Evolutionary conservation across 2,888 invertebrate species (phyloP).

Genomic region (Tipula unca): DNA sequence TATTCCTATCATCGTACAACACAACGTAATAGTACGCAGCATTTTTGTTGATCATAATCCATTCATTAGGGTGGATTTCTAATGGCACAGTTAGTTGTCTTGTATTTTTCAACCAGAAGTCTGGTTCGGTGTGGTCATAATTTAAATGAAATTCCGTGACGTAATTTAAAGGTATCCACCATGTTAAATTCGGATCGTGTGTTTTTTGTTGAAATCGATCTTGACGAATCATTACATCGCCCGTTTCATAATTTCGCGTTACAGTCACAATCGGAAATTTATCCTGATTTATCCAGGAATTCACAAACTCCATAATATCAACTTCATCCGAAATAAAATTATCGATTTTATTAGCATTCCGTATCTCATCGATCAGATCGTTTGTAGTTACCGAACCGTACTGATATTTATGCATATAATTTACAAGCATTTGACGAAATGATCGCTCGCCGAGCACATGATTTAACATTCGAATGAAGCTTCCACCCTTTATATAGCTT

Average conservation of each 20-base stretch:
- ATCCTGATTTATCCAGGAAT: background rate
- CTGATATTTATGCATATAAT: background rate
- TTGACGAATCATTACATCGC: background rate
- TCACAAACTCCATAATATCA: background rate
- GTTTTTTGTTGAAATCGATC: background rate
- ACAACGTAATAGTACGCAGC: background rate
- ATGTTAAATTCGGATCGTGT: background rate
- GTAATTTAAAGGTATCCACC: conserved; percentile 10
- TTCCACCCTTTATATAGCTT: background rate
- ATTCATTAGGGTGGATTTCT: background rate
- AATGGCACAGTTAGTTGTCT: background rate
- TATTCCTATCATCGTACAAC: background rate
- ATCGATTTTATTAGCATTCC: background rate
- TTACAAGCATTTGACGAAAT: conserved; percentile 48
- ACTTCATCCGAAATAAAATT: background rate
- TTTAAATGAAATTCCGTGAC: background rate
- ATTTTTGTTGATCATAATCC: background rate
- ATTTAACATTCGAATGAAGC: conserved; percentile 49
- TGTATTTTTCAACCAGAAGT: background rate
- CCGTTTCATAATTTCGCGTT: background rate
- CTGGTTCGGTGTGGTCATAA: background rate
- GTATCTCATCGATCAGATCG: background rate
- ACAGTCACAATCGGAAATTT: background rate
- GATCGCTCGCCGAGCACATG: conserved; percentile 44
- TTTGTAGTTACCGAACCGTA: background rate